These are phyloP conservation scores for Chondrilla cf. caribensis DNA, from an alignment of 37 sponge, comb jelly and placozoan species.

Conservation along the genomic window DNA sequence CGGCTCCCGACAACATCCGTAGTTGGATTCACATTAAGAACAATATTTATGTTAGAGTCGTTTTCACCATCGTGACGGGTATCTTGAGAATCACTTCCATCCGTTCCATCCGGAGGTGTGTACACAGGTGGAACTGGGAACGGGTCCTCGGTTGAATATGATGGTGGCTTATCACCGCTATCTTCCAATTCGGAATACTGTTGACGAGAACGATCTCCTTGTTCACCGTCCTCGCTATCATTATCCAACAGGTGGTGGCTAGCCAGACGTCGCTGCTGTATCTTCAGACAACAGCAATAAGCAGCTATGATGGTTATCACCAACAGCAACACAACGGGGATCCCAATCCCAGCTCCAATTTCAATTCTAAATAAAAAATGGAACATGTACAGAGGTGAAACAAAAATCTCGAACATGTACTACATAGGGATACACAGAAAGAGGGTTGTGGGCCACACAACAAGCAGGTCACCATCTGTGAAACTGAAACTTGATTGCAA, in stretches of 20 bases:
- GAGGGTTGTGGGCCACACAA: not conserved
- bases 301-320: not conserved
- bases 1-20: too few relatives aligned
- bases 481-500: too few relatives aligned
- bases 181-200: not conserved
- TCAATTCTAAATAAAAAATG: slow-evolving; percentile 9
- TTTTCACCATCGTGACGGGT: not conserved
- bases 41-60: too few relatives aligned
- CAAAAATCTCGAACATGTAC: too few relatives aligned
- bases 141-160: slow-evolving; percentile 54
- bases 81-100: not conserved
- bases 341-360: slow-evolving; percentile 23
- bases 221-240: not conserved
- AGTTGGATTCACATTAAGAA: too few relatives aligned
- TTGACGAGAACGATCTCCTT: not conserved
- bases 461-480: too few relatives aligned
- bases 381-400: too few relatives aligned
- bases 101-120: not conserved
- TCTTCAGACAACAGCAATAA: slow-evolving; percentile 20
- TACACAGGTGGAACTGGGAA: slow-evolving; percentile 18
- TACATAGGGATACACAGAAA: too few relatives aligned
- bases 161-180: slow-evolving; percentile 36
- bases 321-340: not conserved
- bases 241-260: not conserved
- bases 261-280: slow-evolving; percentile 17